Evolutionary conservation across 2,113 vertebrate genomes (phyloP), one percentile per base, ranked within the genome.

Genomic region (Prionailurus viverrinus): DNA sequence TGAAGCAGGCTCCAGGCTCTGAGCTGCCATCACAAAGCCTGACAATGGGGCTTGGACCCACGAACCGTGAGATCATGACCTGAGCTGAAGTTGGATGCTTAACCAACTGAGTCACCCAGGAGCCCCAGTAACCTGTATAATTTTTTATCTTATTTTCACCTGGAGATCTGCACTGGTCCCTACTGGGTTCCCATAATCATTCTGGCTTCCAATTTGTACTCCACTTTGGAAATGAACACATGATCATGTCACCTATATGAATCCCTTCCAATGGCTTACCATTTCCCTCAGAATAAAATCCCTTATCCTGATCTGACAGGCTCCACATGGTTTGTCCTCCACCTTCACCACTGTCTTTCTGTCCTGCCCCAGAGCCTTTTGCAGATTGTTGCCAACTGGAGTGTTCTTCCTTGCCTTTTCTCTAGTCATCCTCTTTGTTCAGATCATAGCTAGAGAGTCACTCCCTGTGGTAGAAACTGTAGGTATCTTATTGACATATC

Each of bases 181-280:
- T 63, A 19, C 48, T 39, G 10, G 39, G 1, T 94, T 51, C 85
- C 36, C 51, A 33, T 39, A 23, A 21, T 74, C 39, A 39, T 94
- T 86, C 92, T 93, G 92, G 31, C 14, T 5, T 81, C 66, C 39
- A 69, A 5, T 76, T 94, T 91, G 33, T 94, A 63, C 74, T 79
- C 55, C 11, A 63, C 6, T 41, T 23, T 74, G 78, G 45, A 65
- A 82, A 73, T 14, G 33, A 94, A 89, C 25, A 51, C 7, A 5
- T 74, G 58, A 61, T 41, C 55, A 14, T 53, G 53, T 55, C 23
- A 14, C 41, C 18, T 76, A 4, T n/a, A 63, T 78, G 68, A 92
- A 76, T 85, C n/a, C 21, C 76, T 86, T 86, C 25, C n/a, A 48
- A 14, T 82, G 41, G 29, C 25, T 89, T 51, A 45, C 36, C 58